Percentiles rank a stretch among this genome's conserved stretches.
phyloP scores from a whole-genome alignment of 1,140 invertebrate species.

The Conus betulinus region DNA sequence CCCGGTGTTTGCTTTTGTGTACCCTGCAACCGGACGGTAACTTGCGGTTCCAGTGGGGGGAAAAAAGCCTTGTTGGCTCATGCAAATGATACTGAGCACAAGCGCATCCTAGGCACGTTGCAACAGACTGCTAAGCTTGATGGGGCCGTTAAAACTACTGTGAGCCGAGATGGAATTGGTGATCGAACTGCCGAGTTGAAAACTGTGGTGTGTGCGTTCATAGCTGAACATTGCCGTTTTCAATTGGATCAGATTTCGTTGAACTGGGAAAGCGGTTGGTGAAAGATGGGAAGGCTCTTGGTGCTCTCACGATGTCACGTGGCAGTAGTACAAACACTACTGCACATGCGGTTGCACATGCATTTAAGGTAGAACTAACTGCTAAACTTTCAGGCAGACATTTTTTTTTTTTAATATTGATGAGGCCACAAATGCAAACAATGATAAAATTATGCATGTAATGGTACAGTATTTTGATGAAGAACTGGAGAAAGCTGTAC shows the following conservation, averaged over 20 bases:
- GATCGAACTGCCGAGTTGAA: background rate
- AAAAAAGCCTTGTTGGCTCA: background rate
- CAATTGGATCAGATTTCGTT: conserved; percentile 7
- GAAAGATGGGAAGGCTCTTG: conserved; percentile 34
- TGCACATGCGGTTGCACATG: conserved; percentile 32
- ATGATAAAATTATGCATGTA: conserved; percentile 48
- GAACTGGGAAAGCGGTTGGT: conserved; percentile 21
- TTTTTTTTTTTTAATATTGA: conserved; percentile 45
- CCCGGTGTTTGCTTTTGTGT: conserved; percentile 11
- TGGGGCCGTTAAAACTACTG: background rate
- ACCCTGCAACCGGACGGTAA: background rate
- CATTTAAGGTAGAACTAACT: conserved; percentile 37
- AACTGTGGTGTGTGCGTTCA: background rate
- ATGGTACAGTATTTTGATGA: conserved; percentile 44
- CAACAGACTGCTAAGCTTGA: conserved; percentile 6
- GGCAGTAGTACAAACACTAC: conserved; percentile 37
- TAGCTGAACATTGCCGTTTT: conserved; percentile 1
- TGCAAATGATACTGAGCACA: too few relatives aligned
- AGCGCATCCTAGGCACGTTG: background rate
- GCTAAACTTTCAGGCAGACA: too few relatives aligned
- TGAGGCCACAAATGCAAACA: conserved; percentile 45
- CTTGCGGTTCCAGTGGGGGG: background rate
- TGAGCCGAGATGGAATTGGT: too few relatives aligned
- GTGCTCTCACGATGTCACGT: conserved; percentile 28
- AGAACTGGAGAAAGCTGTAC: background rate